Percentiles rank a stretch among this genome's conserved stretches.
phyloP scores from a whole-genome alignment of 2,113 vertebrate genomes.

The human (Homo sapiens) region GRCh38 chr6:14403001-14403500 shows the following conservation, averaged over 20 bases:
- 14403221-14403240: background rate
- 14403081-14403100: background rate
- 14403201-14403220: background rate
- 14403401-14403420: background rate
- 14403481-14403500: background rate
- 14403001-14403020: background rate
- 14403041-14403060: background rate
- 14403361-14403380: background rate
- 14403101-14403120: background rate
- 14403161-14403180: background rate
- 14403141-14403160: background rate
- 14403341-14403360: background rate
- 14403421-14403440: background rate
- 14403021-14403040: background rate
- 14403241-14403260: background rate
- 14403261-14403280: background rate
- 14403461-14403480: background rate
- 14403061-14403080: background rate
- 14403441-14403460: background rate
- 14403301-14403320: background rate
- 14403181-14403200: background rate
- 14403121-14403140: background rate
- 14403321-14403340: background rate
- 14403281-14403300: background rate
- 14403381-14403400: background rate